Evolutionary conservation across 2,113 vertebrate genomes (phyloP).

Genomic region (Oreocharis arfaki): DNA sequence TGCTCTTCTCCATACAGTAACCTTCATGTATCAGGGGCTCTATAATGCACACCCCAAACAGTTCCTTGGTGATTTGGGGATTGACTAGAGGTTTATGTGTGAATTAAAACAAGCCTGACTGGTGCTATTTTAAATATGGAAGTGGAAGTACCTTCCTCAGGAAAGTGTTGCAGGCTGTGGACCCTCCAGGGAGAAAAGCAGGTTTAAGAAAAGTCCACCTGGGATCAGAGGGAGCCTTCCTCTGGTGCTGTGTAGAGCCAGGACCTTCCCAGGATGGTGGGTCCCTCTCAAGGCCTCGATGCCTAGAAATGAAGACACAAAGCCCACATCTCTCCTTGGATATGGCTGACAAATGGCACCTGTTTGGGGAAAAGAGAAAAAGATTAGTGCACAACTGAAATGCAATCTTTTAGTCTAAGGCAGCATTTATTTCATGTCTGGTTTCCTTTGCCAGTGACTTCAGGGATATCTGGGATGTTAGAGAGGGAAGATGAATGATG

Average conservation of each 20-base stretch:
- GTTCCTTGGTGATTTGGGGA: background rate
- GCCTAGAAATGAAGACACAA: background rate
- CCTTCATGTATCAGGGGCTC: background rate
- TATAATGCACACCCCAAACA: accelerated
- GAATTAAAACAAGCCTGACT: background rate
- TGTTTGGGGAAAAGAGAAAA: background rate
- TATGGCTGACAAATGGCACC: background rate
- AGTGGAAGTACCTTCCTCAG: background rate
- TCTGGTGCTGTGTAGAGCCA: background rate
- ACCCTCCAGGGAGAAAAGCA: background rate
- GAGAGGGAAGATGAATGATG: background rate
- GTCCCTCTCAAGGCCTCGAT: background rate
- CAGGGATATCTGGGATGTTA: background rate
- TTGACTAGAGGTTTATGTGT: background rate
- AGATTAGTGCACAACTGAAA: background rate
- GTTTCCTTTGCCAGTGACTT: background rate
- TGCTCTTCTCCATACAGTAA: background rate
- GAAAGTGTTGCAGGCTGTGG: background rate
- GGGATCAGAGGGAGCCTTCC: background rate
- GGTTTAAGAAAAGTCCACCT: background rate
- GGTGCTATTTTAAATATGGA: background rate
- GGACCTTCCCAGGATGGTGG: background rate
- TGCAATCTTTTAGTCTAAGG: background rate
- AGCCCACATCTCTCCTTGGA: background rate
- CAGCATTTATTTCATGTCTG: background rate